These are phyloP conservation scores for Cephalopholis sonnerati DNA, from an alignment of 2,113 vertebrate species.

Conservation along the genomic window DNA sequence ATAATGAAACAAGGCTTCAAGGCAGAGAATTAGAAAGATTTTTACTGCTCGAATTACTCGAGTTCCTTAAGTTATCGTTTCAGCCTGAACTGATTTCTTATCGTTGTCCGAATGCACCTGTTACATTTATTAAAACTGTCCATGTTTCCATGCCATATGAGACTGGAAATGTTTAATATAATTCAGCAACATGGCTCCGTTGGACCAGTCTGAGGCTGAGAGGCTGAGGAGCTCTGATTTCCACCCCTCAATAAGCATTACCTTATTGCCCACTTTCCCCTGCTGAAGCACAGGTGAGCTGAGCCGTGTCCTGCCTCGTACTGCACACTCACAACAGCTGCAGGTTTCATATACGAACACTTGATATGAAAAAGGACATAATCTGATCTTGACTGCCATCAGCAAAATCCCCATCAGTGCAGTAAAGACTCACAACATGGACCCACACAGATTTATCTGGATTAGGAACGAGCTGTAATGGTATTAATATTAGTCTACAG, in stretches of 20 bases:
- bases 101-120: slow-evolving; percentile 63
- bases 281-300: slow-evolving; percentile 49
- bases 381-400: slow-evolving; percentile 40
- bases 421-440: slow-evolving; percentile 44
- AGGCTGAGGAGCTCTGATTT: slow-evolving; percentile 57
- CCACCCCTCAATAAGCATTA: slow-evolving; percentile 24
- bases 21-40: slow-evolving; percentile 24
- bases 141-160: slow-evolving; percentile 40
- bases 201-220: slow-evolving; percentile 17
- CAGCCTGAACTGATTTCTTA: slow-evolving; percentile 27
- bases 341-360: slow-evolving; percentile 51
- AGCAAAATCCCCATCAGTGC: slow-evolving; percentile 55
- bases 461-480: slow-evolving; percentile 44
- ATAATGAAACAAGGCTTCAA: background rate
- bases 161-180: slow-evolving; percentile 56
- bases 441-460: slow-evolving; percentile 54
- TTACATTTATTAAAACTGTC: slow-evolving; percentile 23
- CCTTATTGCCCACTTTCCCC: slow-evolving; percentile 20
- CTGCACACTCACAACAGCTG: slow-evolving; percentile 68
- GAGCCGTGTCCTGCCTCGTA: slow-evolving; percentile 14
- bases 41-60: slow-evolving; percentile 38
- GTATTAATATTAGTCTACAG: slow-evolving; percentile 42
- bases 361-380: slow-evolving; percentile 52
- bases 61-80: slow-evolving; percentile 8
- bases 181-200: slow-evolving; percentile 33